Conservation (phyloP, 2,888 invertebrate genomes). For the Tenthredo amoena region DNA sequence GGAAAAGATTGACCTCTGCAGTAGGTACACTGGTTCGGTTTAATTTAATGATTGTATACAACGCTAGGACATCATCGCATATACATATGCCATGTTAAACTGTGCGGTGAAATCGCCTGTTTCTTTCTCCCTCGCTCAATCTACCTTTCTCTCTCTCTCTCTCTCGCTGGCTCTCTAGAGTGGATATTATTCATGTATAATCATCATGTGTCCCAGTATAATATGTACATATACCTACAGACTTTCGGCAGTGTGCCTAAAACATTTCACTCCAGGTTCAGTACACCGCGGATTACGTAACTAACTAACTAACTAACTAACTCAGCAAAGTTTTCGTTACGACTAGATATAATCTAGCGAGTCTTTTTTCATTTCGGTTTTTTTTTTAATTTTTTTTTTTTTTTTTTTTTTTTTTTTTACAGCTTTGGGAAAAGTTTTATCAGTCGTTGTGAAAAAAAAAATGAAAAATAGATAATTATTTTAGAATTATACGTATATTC, state of each 20-base stretch:
- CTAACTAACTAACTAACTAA: not conserved
- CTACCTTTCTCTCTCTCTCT: not conserved
- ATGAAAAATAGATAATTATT: too few relatives aligned
- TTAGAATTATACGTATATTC: too few relatives aligned
- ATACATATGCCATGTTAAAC: not conserved
- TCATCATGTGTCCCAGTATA: not conserved
- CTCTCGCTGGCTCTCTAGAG: not conserved
- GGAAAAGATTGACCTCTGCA: slow-evolving; percentile 46
- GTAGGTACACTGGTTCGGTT: not conserved
- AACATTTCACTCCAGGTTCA: slow-evolving; percentile 25
- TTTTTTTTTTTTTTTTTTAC: too few relatives aligned
- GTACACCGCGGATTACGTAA: slow-evolving; percentile 26
- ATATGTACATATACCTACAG: not conserved
- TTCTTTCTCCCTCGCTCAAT: not conserved
- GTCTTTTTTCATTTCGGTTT: not conserved
- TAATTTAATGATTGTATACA: slow-evolving; percentile 38
- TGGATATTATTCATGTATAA: slow-evolving; percentile 13
- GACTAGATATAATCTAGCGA: not conserved
- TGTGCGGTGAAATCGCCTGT: slow-evolving; percentile 33
- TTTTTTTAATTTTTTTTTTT: not conserved
- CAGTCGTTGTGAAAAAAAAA: too few relatives aligned
- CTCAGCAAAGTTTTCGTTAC: not conserved
- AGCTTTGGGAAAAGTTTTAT: too few relatives aligned
- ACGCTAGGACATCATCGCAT: not conserved
- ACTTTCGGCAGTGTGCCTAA: slow-evolving; percentile 8